Percentiles rank a stretch among this genome's conserved stretches.
These are phyloP conservation scores for Cheilosia pagana DNA, from an alignment of 2,888 invertebrate species.

Conservation along the genomic window DNA sequence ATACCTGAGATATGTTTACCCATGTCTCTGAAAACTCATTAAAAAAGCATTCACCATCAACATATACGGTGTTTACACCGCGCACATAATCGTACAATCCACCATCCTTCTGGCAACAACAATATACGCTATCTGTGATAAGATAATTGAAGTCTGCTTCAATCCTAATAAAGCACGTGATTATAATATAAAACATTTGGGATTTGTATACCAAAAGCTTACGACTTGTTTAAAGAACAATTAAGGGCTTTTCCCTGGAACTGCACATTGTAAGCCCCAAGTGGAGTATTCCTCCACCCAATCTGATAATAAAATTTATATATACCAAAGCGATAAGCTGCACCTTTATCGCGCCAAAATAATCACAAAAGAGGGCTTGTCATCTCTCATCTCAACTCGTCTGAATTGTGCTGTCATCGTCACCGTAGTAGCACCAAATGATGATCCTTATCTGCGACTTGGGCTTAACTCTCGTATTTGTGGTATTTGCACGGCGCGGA, in stretches of 20 bases:
- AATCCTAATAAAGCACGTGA: constrained; percentile 49
- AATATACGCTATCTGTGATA: constrained; percentile 15
- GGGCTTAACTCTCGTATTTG: constrained; percentile 47
- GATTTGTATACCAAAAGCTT: constrained; percentile 56
- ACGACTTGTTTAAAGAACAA: constrained; percentile 61
- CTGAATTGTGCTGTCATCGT: constrained; percentile 14
- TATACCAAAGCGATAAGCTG: constrained; percentile 51
- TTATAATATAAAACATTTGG: constrained; percentile 27
- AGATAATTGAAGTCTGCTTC: constrained; percentile 35
- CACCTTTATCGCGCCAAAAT: constrained; percentile 37
- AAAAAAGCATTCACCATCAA: not conserved
- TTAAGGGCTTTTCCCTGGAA: constrained; percentile 47
- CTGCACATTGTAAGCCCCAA: constrained; percentile 17
- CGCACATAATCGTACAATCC: not conserved
- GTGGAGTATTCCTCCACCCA: constrained; percentile 24
- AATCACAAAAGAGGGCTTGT: constrained; percentile 38
- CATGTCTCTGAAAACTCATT: too few relatives aligned
- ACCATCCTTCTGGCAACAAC: not conserved
- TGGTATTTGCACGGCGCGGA: constrained; percentile 41
- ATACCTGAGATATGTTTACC: too few relatives aligned
- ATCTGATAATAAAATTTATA: constrained; percentile 61
- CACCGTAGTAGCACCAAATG: constrained; percentile 30
- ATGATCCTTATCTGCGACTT: constrained; percentile 50
- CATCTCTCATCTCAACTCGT: constrained; percentile 26
- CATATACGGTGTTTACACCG: constrained; percentile 13